Evolutionary conservation across 2,888 invertebrate genomes (phyloP).

Genomic region (Octonoba sinensis): DNA sequence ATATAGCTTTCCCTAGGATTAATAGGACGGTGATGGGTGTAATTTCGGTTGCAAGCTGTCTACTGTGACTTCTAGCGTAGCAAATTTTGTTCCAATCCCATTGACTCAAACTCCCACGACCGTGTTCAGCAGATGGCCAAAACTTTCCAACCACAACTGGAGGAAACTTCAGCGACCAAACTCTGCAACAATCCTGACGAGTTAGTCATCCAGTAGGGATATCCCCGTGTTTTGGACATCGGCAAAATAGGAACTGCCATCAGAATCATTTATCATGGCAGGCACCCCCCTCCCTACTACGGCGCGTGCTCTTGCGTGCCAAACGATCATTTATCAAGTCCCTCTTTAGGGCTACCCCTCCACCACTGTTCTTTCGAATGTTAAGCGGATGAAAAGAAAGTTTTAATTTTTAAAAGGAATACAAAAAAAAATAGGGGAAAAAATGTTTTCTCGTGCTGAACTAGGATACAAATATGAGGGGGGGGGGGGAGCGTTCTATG

Average conservation of each 20-base stretch:
- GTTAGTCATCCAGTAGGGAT: conserved; percentile 51
- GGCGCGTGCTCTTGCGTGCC: conserved; percentile 61
- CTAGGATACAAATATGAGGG: conserved; percentile 43
- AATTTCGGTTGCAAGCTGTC: too few relatives aligned
- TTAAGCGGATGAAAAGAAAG: conserved; percentile 45
- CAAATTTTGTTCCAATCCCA: too few relatives aligned
- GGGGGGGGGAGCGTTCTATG: conserved; percentile 4
- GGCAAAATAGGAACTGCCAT: conserved; percentile 53
- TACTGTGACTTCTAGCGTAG: too few relatives aligned
- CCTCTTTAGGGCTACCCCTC: conserved; percentile 47
- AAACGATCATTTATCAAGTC: conserved; percentile 61
- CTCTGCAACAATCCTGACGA: conserved; percentile 34
- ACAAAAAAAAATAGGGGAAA: conserved; percentile 12
- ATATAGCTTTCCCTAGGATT: too few relatives aligned
- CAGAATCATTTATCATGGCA: conserved; percentile 53
- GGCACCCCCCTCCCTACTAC: conserved; percentile 6
- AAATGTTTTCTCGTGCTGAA: conserved; percentile 3
- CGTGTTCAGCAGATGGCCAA: too few relatives aligned
- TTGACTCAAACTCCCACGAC: too few relatives aligned
- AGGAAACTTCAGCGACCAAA: not conserved
- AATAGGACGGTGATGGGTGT: too few relatives aligned
- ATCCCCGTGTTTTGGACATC: conserved; percentile 53
- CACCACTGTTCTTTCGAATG: not conserved
- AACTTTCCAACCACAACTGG: too few relatives aligned
- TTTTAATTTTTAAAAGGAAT: conserved; percentile 49